phyloP scores from a whole-genome alignment of 92 coral and sea anemone genomes.

The Phenganax subtilis region DNA sequence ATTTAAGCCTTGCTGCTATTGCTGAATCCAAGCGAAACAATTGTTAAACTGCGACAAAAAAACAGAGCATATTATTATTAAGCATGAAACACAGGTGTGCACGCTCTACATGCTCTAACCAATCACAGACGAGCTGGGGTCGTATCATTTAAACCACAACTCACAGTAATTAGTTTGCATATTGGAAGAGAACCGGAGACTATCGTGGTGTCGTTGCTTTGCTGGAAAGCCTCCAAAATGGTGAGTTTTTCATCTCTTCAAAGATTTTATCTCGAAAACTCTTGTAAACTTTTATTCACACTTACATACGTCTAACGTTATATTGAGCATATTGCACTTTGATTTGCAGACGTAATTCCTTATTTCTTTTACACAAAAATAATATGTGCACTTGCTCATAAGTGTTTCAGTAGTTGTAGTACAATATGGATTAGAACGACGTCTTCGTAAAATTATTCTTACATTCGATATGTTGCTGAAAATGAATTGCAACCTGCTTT shows the following conservation, averaged over 20 bases:
- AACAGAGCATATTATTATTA: neutral
- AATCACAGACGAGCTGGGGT: conserved; percentile 4
- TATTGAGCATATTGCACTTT: neutral
- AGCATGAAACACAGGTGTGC: neutral
- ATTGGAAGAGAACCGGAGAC: neutral
- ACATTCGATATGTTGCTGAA: no score
- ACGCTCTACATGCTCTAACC: conserved; percentile 4
- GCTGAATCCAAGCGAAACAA: no score
- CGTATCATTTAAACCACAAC: conserved; percentile 25
- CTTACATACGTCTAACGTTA: neutral
- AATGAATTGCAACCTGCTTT: no score
- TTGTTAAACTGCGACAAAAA: no score
- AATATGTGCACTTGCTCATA: no score
- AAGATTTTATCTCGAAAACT: neutral
- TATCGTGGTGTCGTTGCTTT: conserved; percentile 32
- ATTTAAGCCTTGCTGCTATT: no score
- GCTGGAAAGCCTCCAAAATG: conserved; percentile 15
- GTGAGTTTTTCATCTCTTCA: conserved; percentile 1
- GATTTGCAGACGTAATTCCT: neutral
- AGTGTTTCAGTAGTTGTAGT: no score
- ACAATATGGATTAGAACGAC: no score
- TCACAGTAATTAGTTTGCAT: neutral
- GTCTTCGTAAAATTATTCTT: no score
- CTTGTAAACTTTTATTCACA: neutral
- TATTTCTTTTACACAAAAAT: no score